A percentile compares a stretch with the other conserved stretches of the same genome.
Evolutionary conservation across 2,113 vertebrate species (phyloP).

Genomic region (Actenoides hombroni): DNA sequence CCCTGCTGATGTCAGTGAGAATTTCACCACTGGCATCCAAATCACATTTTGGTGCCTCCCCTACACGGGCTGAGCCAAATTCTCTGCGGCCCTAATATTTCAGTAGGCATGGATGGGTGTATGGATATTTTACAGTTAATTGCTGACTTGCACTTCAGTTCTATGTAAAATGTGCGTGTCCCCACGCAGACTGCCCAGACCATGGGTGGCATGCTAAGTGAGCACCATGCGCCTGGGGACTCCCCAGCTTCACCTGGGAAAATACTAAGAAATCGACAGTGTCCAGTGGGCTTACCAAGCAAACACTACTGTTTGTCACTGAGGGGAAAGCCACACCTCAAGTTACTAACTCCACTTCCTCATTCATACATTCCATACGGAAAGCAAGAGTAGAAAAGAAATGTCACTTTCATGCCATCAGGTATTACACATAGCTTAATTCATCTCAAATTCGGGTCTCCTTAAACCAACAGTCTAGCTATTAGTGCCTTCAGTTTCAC

Average conservation of each 20-base stretch:
- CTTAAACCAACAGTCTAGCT: neutral
- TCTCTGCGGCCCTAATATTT: neutral
- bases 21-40: neutral
- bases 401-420: neutral
- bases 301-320: neutral
- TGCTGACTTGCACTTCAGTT: neutral
- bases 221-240: fast-evolving
- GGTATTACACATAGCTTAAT: neutral
- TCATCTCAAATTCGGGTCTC: neutral
- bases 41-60: neutral
- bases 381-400: neutral
- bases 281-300: neutral
- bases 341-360: neutral
- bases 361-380: neutral
- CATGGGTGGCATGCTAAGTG: no score
- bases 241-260: neutral
- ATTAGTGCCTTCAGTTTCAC: neutral
- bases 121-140: neutral
- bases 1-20: neutral
- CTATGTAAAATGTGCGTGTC: neutral
- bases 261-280: neutral
- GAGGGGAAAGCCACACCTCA: neutral
- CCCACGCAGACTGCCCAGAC: neutral
- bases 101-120: neutral
- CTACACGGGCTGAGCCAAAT: neutral